These are phyloP conservation scores for Peromyscus melanophrys DNA, from an alignment of 2,797 vertebrate species.

Conservation along the genomic window DNA sequence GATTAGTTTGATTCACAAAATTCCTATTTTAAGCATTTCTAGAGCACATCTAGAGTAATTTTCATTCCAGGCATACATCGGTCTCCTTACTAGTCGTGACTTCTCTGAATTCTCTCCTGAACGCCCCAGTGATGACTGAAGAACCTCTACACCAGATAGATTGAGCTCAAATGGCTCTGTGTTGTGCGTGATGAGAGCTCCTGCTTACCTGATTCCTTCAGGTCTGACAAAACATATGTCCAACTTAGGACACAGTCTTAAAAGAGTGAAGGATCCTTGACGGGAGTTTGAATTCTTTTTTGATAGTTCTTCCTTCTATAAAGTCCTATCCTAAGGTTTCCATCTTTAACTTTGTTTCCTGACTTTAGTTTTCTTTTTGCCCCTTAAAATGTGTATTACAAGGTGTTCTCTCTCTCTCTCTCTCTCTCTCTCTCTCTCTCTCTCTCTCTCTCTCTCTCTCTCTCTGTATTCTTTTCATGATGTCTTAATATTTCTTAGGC, in stretches of 20 bases:
- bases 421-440: no score
- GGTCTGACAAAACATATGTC: background rate
- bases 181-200: background rate
- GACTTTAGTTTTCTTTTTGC: background rate
- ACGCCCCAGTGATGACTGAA: background rate
- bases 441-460: no score
- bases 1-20: background rate
- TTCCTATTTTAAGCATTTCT: background rate
- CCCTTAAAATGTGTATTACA: background rate
- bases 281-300: background rate
- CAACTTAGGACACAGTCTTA: background rate
- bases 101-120: background rate
- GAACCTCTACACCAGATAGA: background rate
- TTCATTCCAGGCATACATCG: background rate
- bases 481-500: conserved; percentile 9
- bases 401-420: no score
- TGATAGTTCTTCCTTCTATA: conserved; percentile 16
- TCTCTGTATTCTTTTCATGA: background rate
- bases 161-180: background rate
- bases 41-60: background rate
- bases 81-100: background rate
- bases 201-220: background rate
- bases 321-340: background rate
- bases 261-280: background rate
- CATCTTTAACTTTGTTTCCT: background rate